Percentiles rank a stretch among this genome's conserved stretches.
These are phyloP conservation scores for Ischnus inquisitorius DNA, from an alignment of 2,888 invertebrate genomes.

Conservation along the genomic window DNA sequence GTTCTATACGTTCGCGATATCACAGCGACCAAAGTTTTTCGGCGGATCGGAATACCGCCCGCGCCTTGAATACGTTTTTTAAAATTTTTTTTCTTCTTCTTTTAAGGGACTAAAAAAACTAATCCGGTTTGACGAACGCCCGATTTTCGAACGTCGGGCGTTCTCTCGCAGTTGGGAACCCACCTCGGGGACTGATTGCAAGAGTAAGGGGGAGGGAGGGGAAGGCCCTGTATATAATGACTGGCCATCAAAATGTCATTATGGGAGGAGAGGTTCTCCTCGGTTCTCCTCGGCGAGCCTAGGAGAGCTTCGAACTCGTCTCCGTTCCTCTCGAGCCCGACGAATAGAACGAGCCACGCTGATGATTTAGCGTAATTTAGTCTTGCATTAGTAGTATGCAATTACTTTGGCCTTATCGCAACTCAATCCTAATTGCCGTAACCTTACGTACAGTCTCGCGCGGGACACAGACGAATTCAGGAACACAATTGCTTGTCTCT, in stretches of 20 bases:
- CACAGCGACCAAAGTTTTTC: slow-evolving; percentile 50
- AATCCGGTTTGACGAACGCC: slow-evolving; percentile 60
- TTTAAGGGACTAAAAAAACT: neutral
- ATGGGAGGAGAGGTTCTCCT: slow-evolving; percentile 63
- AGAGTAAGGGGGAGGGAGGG: slow-evolving; percentile 30
- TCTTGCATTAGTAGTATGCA: slow-evolving; percentile 70
- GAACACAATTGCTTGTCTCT: neutral
- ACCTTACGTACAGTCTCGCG: slow-evolving; percentile 6
- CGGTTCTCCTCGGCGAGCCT: slow-evolving; percentile 23
- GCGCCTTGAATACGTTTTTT: slow-evolving; percentile 53
- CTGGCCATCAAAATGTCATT: slow-evolving; percentile 75
- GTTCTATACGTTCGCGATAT: slow-evolving; percentile 61
- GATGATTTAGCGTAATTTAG: slow-evolving; percentile 71
- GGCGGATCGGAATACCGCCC: slow-evolving; percentile 56
- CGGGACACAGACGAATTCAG: neutral
- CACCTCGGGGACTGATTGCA: slow-evolving; percentile 69
- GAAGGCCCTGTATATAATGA: slow-evolving; percentile 67
- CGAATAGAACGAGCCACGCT: slow-evolving; percentile 55
- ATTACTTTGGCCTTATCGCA: slow-evolving; percentile 70
- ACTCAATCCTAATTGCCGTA: slow-evolving; percentile 68
- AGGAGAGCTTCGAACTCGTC: slow-evolving; percentile 50
- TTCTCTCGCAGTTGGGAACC: slow-evolving; percentile 57
- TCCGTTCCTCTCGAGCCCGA: slow-evolving; percentile 47
- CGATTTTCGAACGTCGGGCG: slow-evolving; percentile 50
- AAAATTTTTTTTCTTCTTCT: slow-evolving; percentile 2